Evolutionary conservation across 2,113 vertebrate species (phyloP), one percentile per base, ranked within the genome.

Genomic region (Ailurus styani): DNA sequence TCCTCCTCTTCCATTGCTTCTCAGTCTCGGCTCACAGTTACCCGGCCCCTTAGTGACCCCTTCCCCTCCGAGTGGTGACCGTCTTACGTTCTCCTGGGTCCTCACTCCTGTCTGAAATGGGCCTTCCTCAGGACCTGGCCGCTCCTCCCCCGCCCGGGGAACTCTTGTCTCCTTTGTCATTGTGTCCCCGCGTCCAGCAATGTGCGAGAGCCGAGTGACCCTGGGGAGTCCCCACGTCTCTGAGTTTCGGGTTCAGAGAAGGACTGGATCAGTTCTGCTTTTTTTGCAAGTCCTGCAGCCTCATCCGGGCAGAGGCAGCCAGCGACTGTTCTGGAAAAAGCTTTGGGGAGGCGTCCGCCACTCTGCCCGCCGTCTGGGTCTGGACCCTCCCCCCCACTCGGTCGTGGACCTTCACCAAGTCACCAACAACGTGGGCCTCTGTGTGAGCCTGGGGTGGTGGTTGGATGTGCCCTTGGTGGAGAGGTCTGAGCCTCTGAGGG

Each of bases 131-230:
- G 25, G 37, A 14, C 50, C 25, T 6, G 4, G 13, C 45, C 5
- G 7, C 52, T 27, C 15, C 29, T 18, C 15, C 5, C 9, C 52
- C 12, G 18, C 7, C 2, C 2, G 6, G 34, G 81, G 25, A 1
- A 1, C 57, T 20, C 5, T 23, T 31, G 34, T 34, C 52, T n/a
- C 57, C n/a, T 75, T 82, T 20, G 4, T 60, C 54, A 6, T 45
- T 0, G 2, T 25, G 45, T 54, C 50, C 7, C 15, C 0, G 0
- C 4, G 42, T 50, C 64, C 66, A 25, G 83, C 37, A 1, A 5
- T 4, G 11, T 18, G 40, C 31, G 37, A 12, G 57, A 87, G 27
- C 27, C 6, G 9, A 15, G 12, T 20, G 57, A 27, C 6, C 34
- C 8, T 21, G 40, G n/a, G 37, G 57, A 37, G 21, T 55, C 66